Base-by-base conservation (phyloP, 2,888 invertebrate species). In the Archips crataeganus region DNA sequence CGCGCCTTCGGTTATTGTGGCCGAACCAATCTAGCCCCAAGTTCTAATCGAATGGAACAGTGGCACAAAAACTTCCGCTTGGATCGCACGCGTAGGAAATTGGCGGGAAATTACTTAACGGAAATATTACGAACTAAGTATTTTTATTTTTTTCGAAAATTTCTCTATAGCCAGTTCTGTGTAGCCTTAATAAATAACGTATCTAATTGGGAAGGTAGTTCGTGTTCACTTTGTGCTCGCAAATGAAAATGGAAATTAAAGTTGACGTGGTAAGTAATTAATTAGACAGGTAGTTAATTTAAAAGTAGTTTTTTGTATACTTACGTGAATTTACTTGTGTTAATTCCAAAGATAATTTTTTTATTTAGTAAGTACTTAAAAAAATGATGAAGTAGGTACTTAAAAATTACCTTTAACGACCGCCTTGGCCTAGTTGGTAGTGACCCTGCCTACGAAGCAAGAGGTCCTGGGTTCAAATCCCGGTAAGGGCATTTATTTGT, bases 181-280 rank as follows among this genome's bases (percentile, higher is more conserved):
- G 59, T 15, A 3, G 4, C 39, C 10, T 57, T 47, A 13, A 59
- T 23, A n/a, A 64, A 39, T 39, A 23, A 23, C 0, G 23, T 39
- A 65, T 61, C 13, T 42, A 3, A 36, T 62, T 57, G 49, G 23
- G 9, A 23, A n/a, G 54, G 66, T 65, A 49, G 70, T 71, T 60
- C 75, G 59, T 39, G 61, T 75, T 63, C 23, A 23, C 23, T 69
- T 75, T 74, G 60, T 54, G 59, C 62, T 63, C 49, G 59, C 71
- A 57, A 73, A 78, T 79, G 73, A 83, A 81, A 81, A 90, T 94
- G 91, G 92, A 94, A 86, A 84, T 93, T 67, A 89, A 89, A 80
- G 94, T 90, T 68, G 94, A 94, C 74, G 92, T 94, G 88, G 93
- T 94, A 76, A 90, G 93, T 39, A 61, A 61, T 39, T n/a, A 39